Evolutionary conservation across 2,113 vertebrate species (phyloP), one percentile per base, ranked within the genome.

Genomic region (Thunnus maccoyii): DNA sequence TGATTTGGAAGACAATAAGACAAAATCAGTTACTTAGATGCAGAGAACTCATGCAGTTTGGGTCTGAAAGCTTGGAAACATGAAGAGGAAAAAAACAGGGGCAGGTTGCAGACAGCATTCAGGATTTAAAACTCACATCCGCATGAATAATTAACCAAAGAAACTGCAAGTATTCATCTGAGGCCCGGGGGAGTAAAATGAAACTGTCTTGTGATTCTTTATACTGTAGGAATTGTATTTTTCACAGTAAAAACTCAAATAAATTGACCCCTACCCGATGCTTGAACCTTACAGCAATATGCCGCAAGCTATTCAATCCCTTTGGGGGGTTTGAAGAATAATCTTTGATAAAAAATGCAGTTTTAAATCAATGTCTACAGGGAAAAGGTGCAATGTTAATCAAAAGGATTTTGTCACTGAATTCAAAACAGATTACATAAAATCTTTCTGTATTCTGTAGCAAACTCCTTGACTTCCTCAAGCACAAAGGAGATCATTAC

Each of bases 131-230:
- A 93, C 85, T 90, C 81, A 88, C 87, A 92, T 86, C 74, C 50
- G 55, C 92, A 93, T 95, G 86, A 95, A 95, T 94, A 94, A 95
- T 94, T 94, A 93, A 95, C 74, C 76, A 91, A 85, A 89, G 87
- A 78, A 88, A 89, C 78, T 86, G 64, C 27, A 90, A 89, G 90
- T 89, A 91, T 93, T 94, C 91, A 88, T 87, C 82, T 76, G 72
- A 82, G 83, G 80, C 88, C 94, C 54, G 47, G 52, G 86, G 93
- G 92, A 91, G 90, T 77, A 63, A 89, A 91, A 74, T 76, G 76
- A 92, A 89, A 92, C 89, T 83, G 76, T 89, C 80, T 91, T 80
- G 72, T 78, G 80, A 88, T 80, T 89, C 81, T 84, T 89, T 60
- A 67, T 72, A 90, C 84, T 71, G 58, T 56, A 64, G 77, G 83